Evolutionary conservation across 2,888 invertebrate species (phyloP).

Genomic region (Watsonalla binaria): DNA sequence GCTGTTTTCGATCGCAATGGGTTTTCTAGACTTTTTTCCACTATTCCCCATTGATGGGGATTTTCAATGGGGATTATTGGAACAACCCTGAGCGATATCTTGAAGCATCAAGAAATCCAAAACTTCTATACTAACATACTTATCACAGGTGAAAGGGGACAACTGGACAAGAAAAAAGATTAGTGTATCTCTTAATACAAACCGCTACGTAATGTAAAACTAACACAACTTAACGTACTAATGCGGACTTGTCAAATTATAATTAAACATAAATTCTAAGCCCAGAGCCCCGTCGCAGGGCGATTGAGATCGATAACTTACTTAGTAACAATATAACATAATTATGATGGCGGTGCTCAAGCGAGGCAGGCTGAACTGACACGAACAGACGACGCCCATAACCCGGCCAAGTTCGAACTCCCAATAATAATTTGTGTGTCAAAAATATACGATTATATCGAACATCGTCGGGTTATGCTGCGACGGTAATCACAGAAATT

Average conservation of each 20-base stretch:
- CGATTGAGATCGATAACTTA: conserved; percentile 75
- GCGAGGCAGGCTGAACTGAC: conserved; percentile 54
- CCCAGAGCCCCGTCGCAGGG: conserved; percentile 60
- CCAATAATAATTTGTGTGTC: conserved; percentile 50
- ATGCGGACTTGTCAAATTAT: conserved; percentile 27
- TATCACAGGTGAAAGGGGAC: conserved; percentile 79
- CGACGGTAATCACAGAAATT: conserved; percentile 8
- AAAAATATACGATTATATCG: conserved; percentile 45
- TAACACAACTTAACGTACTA: conserved; percentile 67
- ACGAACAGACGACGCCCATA: conserved; percentile 38
- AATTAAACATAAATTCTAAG: conserved; percentile 52
- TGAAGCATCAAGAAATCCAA: conserved; percentile 67
- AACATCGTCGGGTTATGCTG: conserved; percentile 23
- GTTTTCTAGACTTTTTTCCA: no score
- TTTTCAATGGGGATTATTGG: no score
- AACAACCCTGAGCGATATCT: conserved; percentile 72
- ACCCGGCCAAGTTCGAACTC: conserved; percentile 28
- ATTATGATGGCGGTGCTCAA: conserved; percentile 66
- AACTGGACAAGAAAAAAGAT: conserved; percentile 63
- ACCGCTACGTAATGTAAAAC: conserved; percentile 53
- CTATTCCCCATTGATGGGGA: no score
- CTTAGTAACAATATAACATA: conserved; percentile 47
- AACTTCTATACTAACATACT: conserved; percentile 72
- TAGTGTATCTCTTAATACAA: conserved; percentile 70
- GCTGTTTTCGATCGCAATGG: no score